Evolutionary conservation across 23 tunicate species (phyloP).

Genomic region (Styela clava): DNA sequence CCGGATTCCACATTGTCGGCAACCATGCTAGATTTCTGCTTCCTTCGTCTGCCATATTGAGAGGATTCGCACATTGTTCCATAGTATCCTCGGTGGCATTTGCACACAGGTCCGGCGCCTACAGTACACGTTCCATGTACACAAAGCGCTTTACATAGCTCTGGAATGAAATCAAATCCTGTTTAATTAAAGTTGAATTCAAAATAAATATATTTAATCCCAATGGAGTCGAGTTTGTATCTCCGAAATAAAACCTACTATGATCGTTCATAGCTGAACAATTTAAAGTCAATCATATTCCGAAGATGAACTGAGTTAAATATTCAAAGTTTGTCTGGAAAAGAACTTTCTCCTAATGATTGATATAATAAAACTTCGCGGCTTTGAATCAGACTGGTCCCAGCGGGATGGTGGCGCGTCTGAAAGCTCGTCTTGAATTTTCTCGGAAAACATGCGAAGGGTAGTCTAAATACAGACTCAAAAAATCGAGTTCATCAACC

Average conservation of each 20-base stretch:
- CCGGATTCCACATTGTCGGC: background rate
- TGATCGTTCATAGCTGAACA: no score
- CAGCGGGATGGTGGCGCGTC: background rate
- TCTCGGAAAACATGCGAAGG: background rate
- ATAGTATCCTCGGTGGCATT: background rate
- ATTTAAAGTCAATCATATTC: no score
- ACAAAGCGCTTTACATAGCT: slow-evolving; percentile 10
- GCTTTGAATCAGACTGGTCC: background rate
- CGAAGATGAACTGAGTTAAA: no score
- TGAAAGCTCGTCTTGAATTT: background rate
- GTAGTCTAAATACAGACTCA: background rate
- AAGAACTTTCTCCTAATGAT: background rate
- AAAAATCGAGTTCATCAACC: no score
- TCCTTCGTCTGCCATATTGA: background rate
- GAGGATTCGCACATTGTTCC: background rate
- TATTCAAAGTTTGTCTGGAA: no score
- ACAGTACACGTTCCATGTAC: slow-evolving; percentile 2
- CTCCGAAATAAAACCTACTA: no score
- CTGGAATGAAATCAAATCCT: background rate
- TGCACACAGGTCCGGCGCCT: background rate
- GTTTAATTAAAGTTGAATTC: background rate
- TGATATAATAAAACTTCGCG: background rate
- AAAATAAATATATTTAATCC: background rate
- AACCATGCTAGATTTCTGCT: background rate
- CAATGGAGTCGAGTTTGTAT: background rate